Conservation (phyloP, 2,888 invertebrate genomes). For the Cyclophora punctaria region DNA sequence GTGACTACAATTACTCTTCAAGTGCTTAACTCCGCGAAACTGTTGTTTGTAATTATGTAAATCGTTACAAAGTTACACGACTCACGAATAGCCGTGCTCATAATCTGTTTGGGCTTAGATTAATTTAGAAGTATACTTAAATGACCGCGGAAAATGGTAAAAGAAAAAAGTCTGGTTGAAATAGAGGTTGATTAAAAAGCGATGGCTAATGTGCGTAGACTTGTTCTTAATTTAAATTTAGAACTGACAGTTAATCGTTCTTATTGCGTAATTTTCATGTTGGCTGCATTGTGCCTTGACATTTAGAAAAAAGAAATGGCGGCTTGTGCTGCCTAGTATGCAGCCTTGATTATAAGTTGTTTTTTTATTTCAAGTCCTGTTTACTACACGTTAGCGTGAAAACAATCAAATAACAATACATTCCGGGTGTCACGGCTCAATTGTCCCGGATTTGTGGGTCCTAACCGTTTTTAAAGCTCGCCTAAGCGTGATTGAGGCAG, state of each 20-base stretch:
- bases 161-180: slow-evolving; percentile 1
- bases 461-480: slow-evolving; percentile 26
- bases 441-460: slow-evolving; percentile 16
- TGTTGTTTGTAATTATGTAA: slow-evolving; percentile 36
- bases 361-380: too few relatives aligned
- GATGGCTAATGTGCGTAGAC: not conserved
- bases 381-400: slow-evolving; percentile 3
- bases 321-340: too few relatives aligned
- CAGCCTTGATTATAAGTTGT: too few relatives aligned
- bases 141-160: slow-evolving; percentile 9
- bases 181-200: not conserved
- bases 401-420: slow-evolving; percentile 17
- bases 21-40: slow-evolving; percentile 18
- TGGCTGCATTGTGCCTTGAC: too few relatives aligned
- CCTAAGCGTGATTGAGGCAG: slow-evolving; percentile 52
- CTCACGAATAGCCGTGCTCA: slow-evolving; percentile 40
- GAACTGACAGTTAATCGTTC: slow-evolving; percentile 4
- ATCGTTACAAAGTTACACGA: slow-evolving; percentile 31
- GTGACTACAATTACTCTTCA: slow-evolving; percentile 18
- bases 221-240: not conserved
- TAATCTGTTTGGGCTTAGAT: slow-evolving; percentile 30
- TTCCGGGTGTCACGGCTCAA: slow-evolving; percentile 10
- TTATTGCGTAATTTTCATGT: not conserved
- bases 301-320: slow-evolving; percentile 2
- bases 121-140: slow-evolving; percentile 14